Base-by-base conservation (phyloP, 2,113 vertebrate genomes). In the Ophthalmolycus amberensis region DNA sequence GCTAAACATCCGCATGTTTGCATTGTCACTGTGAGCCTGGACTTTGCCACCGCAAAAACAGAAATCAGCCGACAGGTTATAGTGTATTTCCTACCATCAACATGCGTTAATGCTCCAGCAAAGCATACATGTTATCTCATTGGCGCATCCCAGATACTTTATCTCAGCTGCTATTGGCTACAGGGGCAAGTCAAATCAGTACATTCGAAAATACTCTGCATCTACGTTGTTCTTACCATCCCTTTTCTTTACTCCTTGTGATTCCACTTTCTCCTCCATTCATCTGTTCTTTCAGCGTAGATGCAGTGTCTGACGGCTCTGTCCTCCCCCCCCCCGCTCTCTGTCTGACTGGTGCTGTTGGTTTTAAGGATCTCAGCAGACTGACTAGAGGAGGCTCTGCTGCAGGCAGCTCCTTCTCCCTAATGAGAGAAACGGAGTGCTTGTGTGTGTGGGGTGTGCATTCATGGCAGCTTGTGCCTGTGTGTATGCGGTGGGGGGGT, bases 361-460 rank as follows among this genome's bases (percentile, higher is more conserved):
- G 89, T 93, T 94, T 92, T 91, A 76, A 79, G 87, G 75, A 82
- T 91, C 86, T 92, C 93, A 77, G 83, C 85, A 91, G 88, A 90
- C 86, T 81, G 85, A 89, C 73, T 71, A 80, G 87, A 86, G 56
- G 82, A 90, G 89, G 90, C 86, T 90, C 87, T 72, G 89, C 92
- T 92, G 66, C 88, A 86, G 92, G 93, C 90, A 71, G 68, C 64
- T 80, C 58, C 50, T 89, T 87, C 82, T 89, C 76, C 81, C 82
- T 93, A 94, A 93, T 90, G 90, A 93, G 86, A 89, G 80, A 70
- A 87, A 82, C 78, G 83, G 70, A 89, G 72, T 25, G 10, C 44
- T n/a, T 66, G 68, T 69, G 68, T 75, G 74, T 70, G 62, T 60
- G 50, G 9, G 44, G n/a, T 79, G 76, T 62, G 82, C 77, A 68